phyloP scores from a whole-genome alignment of 2,797 vertebrate species.

The Parauchenoglanis ngamensis region DNA sequence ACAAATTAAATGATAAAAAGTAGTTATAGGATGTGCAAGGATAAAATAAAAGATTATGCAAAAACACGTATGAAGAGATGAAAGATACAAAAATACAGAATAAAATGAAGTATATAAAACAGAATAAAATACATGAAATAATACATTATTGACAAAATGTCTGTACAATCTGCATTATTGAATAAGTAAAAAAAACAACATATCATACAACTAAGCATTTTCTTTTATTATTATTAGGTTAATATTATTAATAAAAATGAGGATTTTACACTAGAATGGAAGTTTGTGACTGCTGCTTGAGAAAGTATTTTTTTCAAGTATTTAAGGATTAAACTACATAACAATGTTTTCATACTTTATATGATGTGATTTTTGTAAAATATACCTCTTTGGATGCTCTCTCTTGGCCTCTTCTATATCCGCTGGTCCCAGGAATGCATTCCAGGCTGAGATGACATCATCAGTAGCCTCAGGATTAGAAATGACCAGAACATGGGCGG shows the following conservation, averaged over 20 bases:
- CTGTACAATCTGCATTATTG: background rate
- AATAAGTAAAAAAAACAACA: background rate
- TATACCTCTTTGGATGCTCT: slow-evolving; percentile 81
- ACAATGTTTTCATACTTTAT: background rate
- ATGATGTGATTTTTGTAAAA: background rate
- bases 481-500: slow-evolving; percentile 80
- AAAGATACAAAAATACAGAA: background rate
- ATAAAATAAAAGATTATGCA: background rate
- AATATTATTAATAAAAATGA: background rate
- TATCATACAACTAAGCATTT: background rate
- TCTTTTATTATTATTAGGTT: background rate
- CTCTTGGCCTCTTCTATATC: slow-evolving; percentile 78
- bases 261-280: background rate
- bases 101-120: background rate
- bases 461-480: slow-evolving; percentile 71
- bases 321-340: background rate
- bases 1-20: background rate
- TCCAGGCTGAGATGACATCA: slow-evolving; percentile 78
- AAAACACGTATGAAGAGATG: background rate
- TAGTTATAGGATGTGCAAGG: background rate
- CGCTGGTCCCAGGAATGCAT: slow-evolving; percentile 80
- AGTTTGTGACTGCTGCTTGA: background rate
- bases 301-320: background rate
- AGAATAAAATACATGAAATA: background rate
- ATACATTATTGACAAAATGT: background rate